A percentile compares a stretch with the other conserved stretches of the same genome.
These are phyloP conservation scores for Crotophaga sulcirostris DNA, from an alignment of 2,113 vertebrate genomes.

Conservation along the genomic window DNA sequence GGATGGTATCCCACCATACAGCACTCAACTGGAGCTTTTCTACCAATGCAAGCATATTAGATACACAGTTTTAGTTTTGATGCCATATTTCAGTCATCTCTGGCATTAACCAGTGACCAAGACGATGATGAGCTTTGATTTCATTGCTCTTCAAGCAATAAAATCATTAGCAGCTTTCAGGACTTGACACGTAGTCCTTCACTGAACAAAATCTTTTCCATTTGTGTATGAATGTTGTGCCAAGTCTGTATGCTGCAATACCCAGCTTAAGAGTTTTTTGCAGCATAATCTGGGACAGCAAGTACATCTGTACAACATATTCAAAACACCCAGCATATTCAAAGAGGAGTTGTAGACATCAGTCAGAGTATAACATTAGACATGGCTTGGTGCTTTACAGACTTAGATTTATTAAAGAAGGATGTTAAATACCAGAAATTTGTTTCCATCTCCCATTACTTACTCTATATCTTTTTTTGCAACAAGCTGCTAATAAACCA, in stretches of 20 bases:
- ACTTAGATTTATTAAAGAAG: neutral
- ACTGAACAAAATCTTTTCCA: neutral
- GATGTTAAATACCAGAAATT: neutral
- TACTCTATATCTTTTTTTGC: neutral
- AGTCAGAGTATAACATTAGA: neutral
- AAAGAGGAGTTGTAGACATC: rapidly evolving
- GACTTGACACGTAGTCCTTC: neutral
- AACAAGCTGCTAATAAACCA: neutral
- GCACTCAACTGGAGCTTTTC: neutral
- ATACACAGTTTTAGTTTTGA: neutral
- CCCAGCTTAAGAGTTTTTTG: neutral
- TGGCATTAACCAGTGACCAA: neutral
- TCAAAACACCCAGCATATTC: neutral
- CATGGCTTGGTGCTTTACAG: neutral
- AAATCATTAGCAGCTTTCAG: neutral
- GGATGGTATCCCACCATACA: neutral
- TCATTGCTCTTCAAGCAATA: neutral
- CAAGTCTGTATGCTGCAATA: neutral
- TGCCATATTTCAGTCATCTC: neutral
- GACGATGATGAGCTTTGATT: neutral
- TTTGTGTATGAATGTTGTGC: neutral
- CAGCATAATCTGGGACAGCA: neutral
- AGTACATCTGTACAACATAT: neutral
- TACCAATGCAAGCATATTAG: neutral
- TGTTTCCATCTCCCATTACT: neutral